Percentiles rank a stretch among this genome's conserved stretches.
Evolutionary conservation across 2,113 vertebrate species (phyloP).

Genomic region (Tetrao urogallus): DNA sequence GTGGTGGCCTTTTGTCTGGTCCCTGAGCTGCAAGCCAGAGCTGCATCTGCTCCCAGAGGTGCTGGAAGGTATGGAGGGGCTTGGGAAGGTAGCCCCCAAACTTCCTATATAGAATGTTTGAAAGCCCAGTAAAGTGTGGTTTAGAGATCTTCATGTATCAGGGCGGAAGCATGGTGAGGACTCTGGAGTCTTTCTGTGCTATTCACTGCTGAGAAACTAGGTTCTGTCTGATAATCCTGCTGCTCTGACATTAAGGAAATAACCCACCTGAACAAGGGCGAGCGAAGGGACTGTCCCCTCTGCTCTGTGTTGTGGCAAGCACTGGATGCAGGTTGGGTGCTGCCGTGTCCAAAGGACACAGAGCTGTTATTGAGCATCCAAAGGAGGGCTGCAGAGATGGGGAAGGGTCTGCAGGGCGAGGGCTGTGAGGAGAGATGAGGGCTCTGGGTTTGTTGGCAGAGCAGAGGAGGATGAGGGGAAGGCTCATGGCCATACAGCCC

Average conservation of each 20-base stretch:
- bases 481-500: too few species aligned
- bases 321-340: neutral
- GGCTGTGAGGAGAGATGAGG: too few species aligned
- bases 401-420: too few species aligned
- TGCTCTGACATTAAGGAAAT: neutral
- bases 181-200: neutral
- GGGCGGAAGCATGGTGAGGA: neutral
- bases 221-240: neutral
- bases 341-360: neutral
- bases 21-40: neutral
- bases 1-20: neutral
- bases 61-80: neutral
- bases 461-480: too few species aligned
- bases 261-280: neutral
- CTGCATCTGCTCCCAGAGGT: neutral
- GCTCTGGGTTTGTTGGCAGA: too few species aligned
- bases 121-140: neutral
- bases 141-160: neutral
- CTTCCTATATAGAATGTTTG: neutral
- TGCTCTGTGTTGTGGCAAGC: neutral
- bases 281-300: neutral
- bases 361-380: neutral
- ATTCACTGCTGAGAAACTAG: neutral
- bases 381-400: neutral
- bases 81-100: neutral